Base-by-base conservation (phyloP, 2,797 vertebrate genomes). In the Oophaga sylvatica region DNA sequence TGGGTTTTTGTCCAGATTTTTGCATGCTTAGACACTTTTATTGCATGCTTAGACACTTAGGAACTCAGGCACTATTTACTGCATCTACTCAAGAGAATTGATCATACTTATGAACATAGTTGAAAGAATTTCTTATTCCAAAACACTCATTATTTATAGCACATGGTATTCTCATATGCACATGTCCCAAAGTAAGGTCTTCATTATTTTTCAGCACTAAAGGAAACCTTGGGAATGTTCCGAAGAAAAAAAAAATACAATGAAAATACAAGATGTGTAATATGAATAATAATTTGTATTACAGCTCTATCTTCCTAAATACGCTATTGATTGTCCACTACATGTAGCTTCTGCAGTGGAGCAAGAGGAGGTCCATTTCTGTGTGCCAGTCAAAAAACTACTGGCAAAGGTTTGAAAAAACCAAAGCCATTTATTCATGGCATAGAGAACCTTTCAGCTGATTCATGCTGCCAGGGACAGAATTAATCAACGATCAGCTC, bases 51-150 rank as follows among this genome's bases (percentile, higher is more conserved):
- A 65, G 26, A 13, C 11, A 71, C 31, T 71, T 41, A 71, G 31
- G 29, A 71, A 19, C 17, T 71, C 17, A 41, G 31, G 29, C 35
- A 19, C 7, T 31, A 41, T 71, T 71, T 71, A 71, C 68, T 41
- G 16, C 35, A 31, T 71, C 68, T 71, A 41, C 68, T 45, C 71
- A 2, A 22, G 1, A 73, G 7, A 73, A 73, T 45, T 73, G 48
- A 73, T 73, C 71, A 45, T 73, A 73, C 35, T 45, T 48, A 73
- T 73, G 71, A 19, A 48, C 71, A 73, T 9, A 45, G 45, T 73
- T 73, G 35, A 10, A 73, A 45, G 2, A 73, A 19, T 45, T 73
- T 3, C 71, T 73, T 73, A 73, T 73, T 71, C 68, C 68, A 71
- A 71, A 41, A 41, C 35, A 71, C 15, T 35, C 68, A 35, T 73